phyloP scores from a whole-genome alignment of 1,140 invertebrate genomes.

The Samia ricini region DNA sequence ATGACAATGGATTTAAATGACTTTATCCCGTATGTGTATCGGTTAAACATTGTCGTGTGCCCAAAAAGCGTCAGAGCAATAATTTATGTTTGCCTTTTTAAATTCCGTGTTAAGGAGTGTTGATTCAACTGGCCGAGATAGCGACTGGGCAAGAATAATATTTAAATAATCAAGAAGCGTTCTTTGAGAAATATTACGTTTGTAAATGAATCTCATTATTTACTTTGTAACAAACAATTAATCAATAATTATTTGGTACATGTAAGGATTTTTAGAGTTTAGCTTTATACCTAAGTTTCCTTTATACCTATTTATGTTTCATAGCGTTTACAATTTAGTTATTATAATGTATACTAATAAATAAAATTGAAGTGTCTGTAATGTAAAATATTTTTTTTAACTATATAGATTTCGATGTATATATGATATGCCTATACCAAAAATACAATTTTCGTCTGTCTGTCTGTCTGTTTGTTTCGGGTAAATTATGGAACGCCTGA shows the following conservation, averaged over 20 bases:
- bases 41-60: constrained; percentile 43
- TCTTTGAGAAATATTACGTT: constrained; percentile 25
- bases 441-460: too few relatives aligned
- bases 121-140: constrained; percentile 48
- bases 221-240: constrained; percentile 13
- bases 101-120: constrained; percentile 33
- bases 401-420: too few relatives aligned
- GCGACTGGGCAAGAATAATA: constrained; percentile 30
- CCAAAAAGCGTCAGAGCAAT: constrained; percentile 47
- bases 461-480: too few relatives aligned
- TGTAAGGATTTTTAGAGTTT: too few relatives aligned
- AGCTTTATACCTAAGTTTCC: too few relatives aligned
- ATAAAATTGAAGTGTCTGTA: too few relatives aligned
- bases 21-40: constrained; percentile 61
- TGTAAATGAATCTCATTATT: constrained; percentile 27
- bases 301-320: too few relatives aligned
- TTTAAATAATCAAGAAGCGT: constrained; percentile 34
- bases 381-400: too few relatives aligned
- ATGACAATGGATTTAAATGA: constrained; percentile 74
- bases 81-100: constrained; percentile 57
- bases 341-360: too few relatives aligned
- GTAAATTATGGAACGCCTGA: too few relatives aligned
- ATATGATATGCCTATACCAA: too few relatives aligned
- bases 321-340: too few relatives aligned
- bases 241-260: not conserved